Conservation (phyloP, 2,113 vertebrate genomes). For the Lagopus leucura region DNA sequence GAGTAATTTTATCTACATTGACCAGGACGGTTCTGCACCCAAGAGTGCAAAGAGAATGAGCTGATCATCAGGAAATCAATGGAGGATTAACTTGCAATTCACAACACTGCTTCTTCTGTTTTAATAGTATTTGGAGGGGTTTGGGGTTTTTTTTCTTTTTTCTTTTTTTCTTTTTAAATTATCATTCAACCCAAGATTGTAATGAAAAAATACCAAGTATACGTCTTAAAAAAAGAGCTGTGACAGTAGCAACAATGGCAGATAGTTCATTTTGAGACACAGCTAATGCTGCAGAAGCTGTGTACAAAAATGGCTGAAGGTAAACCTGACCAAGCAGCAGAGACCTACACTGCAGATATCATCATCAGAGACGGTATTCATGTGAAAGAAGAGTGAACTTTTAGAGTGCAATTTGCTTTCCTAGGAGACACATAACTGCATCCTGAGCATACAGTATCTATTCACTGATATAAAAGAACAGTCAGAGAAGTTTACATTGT, state of each 20-base stretch:
- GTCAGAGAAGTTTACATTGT: background rate
- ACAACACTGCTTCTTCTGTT: background rate
- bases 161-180: background rate
- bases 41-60: background rate
- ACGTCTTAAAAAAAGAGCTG: background rate
- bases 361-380: background rate
- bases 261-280: background rate
- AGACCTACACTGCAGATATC: accelerated
- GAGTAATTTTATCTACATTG: background rate
- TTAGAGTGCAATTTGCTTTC: background rate
- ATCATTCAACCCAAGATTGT: background rate
- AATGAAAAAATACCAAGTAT: background rate
- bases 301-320: background rate
- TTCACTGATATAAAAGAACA: background rate
- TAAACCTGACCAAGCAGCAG: background rate
- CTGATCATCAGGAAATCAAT: background rate
- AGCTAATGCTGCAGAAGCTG: background rate
- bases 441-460: background rate
- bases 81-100: background rate
- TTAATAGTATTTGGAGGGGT: background rate
- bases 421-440: background rate
- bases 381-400: background rate
- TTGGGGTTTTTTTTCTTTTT: too few relatives aligned
- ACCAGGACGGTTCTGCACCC: background rate
- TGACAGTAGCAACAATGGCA: background rate